These are phyloP conservation scores for Drosophila siamana DNA, from an alignment of 2,888 invertebrate genomes.

Conservation along the genomic window DNA sequence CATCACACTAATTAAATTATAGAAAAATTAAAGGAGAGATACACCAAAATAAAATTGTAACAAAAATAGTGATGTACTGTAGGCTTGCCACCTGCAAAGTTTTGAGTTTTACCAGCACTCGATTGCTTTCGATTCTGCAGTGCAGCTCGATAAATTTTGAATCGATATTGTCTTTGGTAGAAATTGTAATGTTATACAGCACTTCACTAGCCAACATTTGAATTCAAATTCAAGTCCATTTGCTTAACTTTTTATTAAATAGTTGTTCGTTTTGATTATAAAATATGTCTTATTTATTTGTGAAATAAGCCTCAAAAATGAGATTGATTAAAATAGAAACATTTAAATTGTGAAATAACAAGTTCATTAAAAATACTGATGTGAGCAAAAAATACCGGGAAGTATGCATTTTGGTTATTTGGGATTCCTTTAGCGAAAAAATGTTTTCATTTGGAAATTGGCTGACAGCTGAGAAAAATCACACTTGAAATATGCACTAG, in stretches of 20 bases:
- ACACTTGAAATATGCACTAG: too few relatives aligned
- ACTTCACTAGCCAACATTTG: background rate
- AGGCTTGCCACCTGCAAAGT: slow-evolving; percentile 41
- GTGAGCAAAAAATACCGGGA: background rate
- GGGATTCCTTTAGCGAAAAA: background rate
- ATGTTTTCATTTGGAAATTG: background rate
- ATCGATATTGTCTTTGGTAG: background rate
- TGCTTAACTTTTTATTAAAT: background rate
- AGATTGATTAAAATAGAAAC: slow-evolving; percentile 43
- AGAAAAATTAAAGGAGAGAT: slow-evolving; percentile 5
- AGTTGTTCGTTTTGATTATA: slow-evolving; percentile 13
- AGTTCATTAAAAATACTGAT: slow-evolving; percentile 29
- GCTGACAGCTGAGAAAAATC: background rate
- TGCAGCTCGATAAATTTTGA: background rate
- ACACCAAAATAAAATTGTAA: slow-evolving; percentile 21
- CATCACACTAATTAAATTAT: background rate
- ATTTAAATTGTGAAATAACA: slow-evolving; percentile 64
- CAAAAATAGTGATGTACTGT: slow-evolving; percentile 25
- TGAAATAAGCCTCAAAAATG: slow-evolving; percentile 31
- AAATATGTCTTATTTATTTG: slow-evolving; percentile 39
- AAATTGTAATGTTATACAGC: background rate
- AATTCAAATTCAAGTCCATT: background rate
- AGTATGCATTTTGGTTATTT: background rate
- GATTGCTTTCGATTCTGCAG: background rate
- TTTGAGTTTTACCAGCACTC: background rate